A percentile compares a stretch with the other conserved stretches of the same genome.
phyloP scores from a whole-genome alignment of 2,888 invertebrate species.

The Monopis laevigella region DNA sequence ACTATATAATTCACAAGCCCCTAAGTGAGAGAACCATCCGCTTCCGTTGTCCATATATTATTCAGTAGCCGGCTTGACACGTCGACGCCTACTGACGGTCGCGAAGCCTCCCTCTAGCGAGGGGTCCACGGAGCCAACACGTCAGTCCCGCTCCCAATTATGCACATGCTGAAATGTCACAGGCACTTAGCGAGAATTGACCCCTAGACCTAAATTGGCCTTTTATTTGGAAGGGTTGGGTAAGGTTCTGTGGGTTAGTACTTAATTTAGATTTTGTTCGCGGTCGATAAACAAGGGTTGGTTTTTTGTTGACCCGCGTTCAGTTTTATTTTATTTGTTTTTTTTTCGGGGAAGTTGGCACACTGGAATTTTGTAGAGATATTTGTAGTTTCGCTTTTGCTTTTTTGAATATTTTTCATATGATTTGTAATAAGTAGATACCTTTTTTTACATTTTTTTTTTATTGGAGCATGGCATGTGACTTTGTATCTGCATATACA shows the following conservation, averaged over 20 bases:
- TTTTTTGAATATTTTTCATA: no score
- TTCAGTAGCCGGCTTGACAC: slow-evolving; percentile 59
- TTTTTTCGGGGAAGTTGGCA: background rate
- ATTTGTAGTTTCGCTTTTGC: no score
- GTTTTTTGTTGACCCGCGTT: background rate
- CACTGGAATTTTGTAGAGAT: background rate
- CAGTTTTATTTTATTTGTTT: background rate
- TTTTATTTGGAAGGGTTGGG: slow-evolving; percentile 41
- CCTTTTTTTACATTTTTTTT: no score
- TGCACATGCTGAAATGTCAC: slow-evolving; percentile 59
- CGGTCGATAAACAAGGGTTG: slow-evolving; percentile 6
- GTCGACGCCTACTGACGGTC: slow-evolving; percentile 44
- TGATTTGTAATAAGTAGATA: no score
- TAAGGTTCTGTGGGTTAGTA: slow-evolving; percentile 33
- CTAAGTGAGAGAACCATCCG: slow-evolving; percentile 62
- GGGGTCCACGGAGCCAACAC: slow-evolving; percentile 24
- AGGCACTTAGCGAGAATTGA: slow-evolving; percentile 49
- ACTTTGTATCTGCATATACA: no score
- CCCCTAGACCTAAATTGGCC: slow-evolving; percentile 62
- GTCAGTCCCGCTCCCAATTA: slow-evolving; percentile 61
- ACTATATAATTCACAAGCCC: slow-evolving; percentile 52
- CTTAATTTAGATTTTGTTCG: slow-evolving; percentile 9
- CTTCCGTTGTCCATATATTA: slow-evolving; percentile 53
- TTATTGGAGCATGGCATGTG: no score
- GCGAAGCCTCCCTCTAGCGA: slow-evolving; percentile 20